Evolutionary conservation across 1,140 invertebrate species (phyloP).

Genomic region (Trichonephila clavata): DNA sequence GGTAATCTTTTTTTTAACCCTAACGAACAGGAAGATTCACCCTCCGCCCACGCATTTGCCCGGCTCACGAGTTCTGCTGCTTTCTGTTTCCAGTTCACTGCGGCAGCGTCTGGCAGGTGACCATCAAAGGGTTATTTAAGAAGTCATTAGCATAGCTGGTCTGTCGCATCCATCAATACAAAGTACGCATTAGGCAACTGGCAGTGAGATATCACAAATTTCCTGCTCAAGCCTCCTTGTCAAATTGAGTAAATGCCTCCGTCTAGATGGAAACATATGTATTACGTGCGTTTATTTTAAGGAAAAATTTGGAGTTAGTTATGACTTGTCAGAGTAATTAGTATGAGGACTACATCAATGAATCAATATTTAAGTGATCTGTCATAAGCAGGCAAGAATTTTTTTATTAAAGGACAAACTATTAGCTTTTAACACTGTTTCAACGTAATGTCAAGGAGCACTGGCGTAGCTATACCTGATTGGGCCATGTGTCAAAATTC

Average conservation of each 20-base stretch:
- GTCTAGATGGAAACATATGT: neutral
- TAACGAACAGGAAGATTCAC: slow-evolving; percentile 37
- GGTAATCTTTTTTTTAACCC: slow-evolving; percentile 17
- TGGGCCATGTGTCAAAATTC: too few species aligned
- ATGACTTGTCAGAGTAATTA: too few species aligned
- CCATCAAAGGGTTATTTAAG: slow-evolving; percentile 30
- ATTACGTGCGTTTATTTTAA: too few species aligned
- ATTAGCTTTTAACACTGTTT: too few species aligned
- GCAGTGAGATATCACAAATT: neutral
- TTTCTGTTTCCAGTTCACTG: slow-evolving; percentile 20
- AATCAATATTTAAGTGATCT: too few species aligned
- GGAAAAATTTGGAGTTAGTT: too few species aligned
- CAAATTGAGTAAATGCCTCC: neutral
- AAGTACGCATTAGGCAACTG: neutral
- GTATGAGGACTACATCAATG: too few species aligned
- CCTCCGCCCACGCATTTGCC: slow-evolving; percentile 19
- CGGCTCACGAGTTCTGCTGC: slow-evolving; percentile 9
- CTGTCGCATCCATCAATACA: slow-evolving; percentile 21
- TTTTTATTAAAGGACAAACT: too few species aligned
- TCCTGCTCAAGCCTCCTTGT: neutral
- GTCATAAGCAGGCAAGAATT: too few species aligned
- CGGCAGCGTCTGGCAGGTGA: slow-evolving; percentile 11
- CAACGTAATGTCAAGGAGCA: too few species aligned
- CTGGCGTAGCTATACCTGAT: too few species aligned
- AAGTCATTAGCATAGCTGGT: slow-evolving; percentile 18